These are phyloP conservation scores for Magallana gigas DNA, from an alignment of 1,140 invertebrate species.

Conservation along the genomic window DNA sequence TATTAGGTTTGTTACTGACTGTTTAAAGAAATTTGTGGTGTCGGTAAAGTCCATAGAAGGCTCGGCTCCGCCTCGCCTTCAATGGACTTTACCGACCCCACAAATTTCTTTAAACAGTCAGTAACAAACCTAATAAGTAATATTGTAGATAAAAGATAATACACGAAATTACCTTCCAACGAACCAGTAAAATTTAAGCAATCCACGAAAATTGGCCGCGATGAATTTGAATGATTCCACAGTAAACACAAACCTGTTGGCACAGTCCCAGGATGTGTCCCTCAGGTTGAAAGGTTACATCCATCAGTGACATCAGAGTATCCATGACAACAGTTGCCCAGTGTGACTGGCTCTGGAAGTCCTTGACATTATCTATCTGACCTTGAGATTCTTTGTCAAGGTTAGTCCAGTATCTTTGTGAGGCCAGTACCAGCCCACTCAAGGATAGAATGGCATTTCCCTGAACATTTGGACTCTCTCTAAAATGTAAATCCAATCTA, in stretches of 20 bases:
- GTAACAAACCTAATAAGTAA: no score
- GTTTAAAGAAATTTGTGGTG: no score
- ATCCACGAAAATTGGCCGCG: no score
- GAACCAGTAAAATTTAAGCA: no score
- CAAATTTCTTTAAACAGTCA: no score
- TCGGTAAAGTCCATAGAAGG: no score
- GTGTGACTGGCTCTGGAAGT: slow-evolving; percentile 64
- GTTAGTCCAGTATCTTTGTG: slow-evolving; percentile 55
- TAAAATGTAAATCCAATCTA: slow-evolving; percentile 38
- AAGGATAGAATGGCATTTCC: slow-evolving; percentile 67
- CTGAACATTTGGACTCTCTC: slow-evolving; percentile 66
- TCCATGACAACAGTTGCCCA: slow-evolving; percentile 67
- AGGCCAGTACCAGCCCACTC: slow-evolving; percentile 59
- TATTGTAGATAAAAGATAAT: no score
- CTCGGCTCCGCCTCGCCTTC: no score
- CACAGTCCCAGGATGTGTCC: slow-evolving; percentile 64
- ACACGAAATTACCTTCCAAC: no score
- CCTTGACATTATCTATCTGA: slow-evolving; percentile 53
- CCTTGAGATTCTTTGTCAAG: slow-evolving; percentile 56
- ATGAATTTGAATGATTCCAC: no score
- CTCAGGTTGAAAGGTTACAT: slow-evolving; percentile 61
- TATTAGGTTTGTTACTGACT: no score
- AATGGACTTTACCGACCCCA: no score
- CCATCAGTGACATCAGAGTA: slow-evolving; percentile 67
- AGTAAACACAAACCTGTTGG: slow-evolving; percentile 63